Conservation (phyloP, 2,888 invertebrate species). For the Acheta domesticus region DNA sequence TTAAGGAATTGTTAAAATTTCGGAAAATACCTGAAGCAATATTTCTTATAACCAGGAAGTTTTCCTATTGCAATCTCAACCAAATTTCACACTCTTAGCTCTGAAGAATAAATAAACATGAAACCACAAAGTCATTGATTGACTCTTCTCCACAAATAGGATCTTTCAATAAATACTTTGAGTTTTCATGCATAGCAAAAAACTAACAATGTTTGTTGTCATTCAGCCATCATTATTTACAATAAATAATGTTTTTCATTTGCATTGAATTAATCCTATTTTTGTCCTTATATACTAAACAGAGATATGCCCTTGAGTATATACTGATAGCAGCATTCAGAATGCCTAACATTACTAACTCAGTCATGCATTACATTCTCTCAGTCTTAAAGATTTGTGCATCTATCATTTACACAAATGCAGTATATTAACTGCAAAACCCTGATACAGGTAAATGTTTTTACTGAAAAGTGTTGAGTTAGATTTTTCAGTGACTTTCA, state of each 20-base stretch:
- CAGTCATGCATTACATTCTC: background rate
- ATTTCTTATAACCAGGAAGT: background rate
- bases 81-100: background rate
- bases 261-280: background rate
- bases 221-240: background rate
- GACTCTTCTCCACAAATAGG: no score
- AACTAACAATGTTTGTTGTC: background rate
- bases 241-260: background rate
- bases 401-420: background rate
- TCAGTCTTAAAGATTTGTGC: constrained; percentile 9
- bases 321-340: background rate
- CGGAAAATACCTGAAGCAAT: background rate
- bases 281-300: background rate
- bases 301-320: background rate
- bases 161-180: no score
- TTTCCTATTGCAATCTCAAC: background rate
- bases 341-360: background rate
- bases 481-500: background rate
- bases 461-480: background rate
- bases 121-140: background rate
- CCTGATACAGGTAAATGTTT: background rate
- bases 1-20: background rate
- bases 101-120: background rate
- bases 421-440: background rate
- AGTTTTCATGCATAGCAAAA: background rate